Conservation (phyloP, 2,113 vertebrate genomes). For the Natator depressus region DNA sequence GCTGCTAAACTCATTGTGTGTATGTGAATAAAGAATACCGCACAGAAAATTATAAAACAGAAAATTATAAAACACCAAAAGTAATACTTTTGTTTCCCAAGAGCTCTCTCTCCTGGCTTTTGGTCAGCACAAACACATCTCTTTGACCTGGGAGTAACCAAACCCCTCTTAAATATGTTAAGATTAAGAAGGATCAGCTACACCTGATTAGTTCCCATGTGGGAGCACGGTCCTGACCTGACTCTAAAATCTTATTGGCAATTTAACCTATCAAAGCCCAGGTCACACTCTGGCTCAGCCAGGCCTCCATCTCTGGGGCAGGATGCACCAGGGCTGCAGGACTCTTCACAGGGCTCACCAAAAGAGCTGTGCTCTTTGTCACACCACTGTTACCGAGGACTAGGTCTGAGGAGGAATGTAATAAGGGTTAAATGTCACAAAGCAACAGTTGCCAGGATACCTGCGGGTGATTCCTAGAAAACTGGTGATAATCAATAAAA, state of each 20-base stretch:
- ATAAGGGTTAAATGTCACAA: neutral
- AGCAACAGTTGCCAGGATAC: fast-evolving
- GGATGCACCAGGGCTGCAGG: neutral
- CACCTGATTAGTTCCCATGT: neutral
- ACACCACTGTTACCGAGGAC: neutral
- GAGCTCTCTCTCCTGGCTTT: neutral
- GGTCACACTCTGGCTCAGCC: neutral
- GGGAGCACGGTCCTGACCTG: fast-evolving
- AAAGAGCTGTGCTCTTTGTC: neutral
- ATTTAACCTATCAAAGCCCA: neutral
- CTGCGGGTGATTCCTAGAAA: neutral
- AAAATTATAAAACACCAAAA: neutral
- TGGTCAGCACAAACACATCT: neutral
- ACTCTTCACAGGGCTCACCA: neutral
- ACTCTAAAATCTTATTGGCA: neutral
- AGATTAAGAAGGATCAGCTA: neutral
- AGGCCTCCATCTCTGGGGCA: neutral
- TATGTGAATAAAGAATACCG: neutral
- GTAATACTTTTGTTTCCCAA: neutral
- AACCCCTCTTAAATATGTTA: neutral
- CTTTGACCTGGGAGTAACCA: neutral
- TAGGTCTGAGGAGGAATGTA: neutral
- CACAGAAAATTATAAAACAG: neutral
- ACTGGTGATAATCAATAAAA: neutral
- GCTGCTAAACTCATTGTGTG: neutral